Conservation (phyloP, 1,140 invertebrate genomes). For the Rhagoletis zephyria region DNA sequence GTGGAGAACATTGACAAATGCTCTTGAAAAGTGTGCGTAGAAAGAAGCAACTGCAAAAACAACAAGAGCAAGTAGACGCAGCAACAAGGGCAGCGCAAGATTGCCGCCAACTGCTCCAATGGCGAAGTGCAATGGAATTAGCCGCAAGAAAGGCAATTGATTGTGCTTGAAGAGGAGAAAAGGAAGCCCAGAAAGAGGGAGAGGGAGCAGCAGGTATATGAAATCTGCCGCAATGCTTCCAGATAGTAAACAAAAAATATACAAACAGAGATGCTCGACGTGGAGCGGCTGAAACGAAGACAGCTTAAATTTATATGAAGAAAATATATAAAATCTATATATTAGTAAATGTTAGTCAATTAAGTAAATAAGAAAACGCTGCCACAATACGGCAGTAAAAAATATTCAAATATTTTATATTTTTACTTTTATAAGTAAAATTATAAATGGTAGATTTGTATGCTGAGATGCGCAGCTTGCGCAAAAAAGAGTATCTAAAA, state of each 20-base stretch:
- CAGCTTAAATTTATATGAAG: conserved; percentile 1
- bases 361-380: not conserved
- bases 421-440: not conserved
- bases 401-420: not conserved
- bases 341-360: conserved; percentile 18
- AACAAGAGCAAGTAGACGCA: not conserved
- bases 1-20: conserved; percentile 85
- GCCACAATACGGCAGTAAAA: not conserved
- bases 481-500: not conserved
- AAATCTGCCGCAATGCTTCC: not conserved
- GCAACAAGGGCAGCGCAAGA: not conserved
- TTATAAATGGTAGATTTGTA: not conserved
- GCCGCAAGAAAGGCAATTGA: not conserved
- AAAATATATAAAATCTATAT: not conserved
- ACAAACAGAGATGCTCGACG: not conserved
- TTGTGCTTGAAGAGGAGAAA: not conserved
- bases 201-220: not conserved
- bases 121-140: conserved; percentile 38
- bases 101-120: conserved; percentile 2
- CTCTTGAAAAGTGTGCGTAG: not conserved
- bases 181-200: not conserved
- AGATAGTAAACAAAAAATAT: not conserved
- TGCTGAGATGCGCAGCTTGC: not conserved
- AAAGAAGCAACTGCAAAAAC: not conserved
- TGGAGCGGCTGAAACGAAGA: not conserved